Conservation (phyloP, 2,888 invertebrate genomes). For the Alloplasta piceator region DNA sequence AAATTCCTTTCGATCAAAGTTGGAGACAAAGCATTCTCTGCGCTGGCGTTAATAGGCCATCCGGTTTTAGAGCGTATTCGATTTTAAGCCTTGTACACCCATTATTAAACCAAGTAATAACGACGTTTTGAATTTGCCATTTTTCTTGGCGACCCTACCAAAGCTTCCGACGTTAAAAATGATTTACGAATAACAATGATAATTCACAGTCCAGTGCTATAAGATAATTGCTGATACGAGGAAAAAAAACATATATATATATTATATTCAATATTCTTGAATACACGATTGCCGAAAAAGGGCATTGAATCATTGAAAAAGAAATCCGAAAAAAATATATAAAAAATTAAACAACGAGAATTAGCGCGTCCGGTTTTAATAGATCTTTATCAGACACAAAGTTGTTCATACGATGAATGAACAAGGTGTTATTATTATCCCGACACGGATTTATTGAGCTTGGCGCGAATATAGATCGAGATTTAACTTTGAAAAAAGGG, state of each 20-base stretch:
- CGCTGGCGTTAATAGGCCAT: constrained; percentile 47
- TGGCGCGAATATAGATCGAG: constrained; percentile 40
- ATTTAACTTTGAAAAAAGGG: constrained; percentile 19
- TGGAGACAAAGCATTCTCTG: constrained; percentile 13
- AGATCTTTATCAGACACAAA: constrained; percentile 30
- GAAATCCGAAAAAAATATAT: constrained; percentile 12
- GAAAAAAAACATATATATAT: background rate
- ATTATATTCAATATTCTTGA: constrained; percentile 12
- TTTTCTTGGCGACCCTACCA: constrained; percentile 58
- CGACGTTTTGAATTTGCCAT: constrained; percentile 59
- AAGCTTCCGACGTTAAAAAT: constrained; percentile 54
- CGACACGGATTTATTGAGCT: constrained; percentile 26
- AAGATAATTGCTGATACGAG: constrained; percentile 21
- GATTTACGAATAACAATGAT: constrained; percentile 18
- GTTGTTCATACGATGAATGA: constrained; percentile 9
- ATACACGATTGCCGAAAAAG: constrained; percentile 5
- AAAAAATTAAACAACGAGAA: constrained; percentile 23
- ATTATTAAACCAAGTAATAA: constrained; percentile 56
- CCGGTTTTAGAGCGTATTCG: constrained; percentile 61
- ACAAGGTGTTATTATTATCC: constrained; percentile 24
- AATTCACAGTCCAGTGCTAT: constrained; percentile 40
- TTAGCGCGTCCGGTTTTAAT: constrained; percentile 6
- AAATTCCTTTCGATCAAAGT: constrained; percentile 44
- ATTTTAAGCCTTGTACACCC: constrained; percentile 61
- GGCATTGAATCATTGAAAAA: constrained; percentile 5